A percentile compares a stretch with the other conserved stretches of the same genome.
phyloP scores from a whole-genome alignment of 2,888 invertebrate genomes.

The Drosophila suboccidentalis region DNA sequence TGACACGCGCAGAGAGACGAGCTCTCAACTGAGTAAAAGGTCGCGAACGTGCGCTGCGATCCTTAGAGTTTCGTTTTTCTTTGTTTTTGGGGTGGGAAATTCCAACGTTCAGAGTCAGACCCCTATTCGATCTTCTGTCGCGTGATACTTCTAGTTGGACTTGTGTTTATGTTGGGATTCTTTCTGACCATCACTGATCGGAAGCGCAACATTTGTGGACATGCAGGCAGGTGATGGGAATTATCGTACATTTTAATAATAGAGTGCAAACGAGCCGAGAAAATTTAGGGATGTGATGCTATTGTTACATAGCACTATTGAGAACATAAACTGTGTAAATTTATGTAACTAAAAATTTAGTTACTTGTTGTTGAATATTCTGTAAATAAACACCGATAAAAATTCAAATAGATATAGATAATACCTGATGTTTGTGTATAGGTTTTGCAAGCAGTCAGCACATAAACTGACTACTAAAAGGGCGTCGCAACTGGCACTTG shows the following conservation, averaged over 20 bases:
- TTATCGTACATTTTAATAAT: background rate
- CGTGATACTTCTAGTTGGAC: slow-evolving; percentile 51
- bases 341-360: too few relatives aligned
- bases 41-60: slow-evolving; percentile 30
- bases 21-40: background rate
- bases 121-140: slow-evolving; percentile 79
- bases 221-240: slow-evolving; percentile 55
- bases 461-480: too few relatives aligned
- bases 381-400: background rate
- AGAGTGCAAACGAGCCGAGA: slow-evolving; percentile 2
- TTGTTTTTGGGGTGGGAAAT: slow-evolving; percentile 46
- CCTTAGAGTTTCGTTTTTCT: slow-evolving; percentile 34
- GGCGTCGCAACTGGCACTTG: too few relatives aligned
- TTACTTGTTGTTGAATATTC: background rate
- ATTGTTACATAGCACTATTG: too few relatives aligned
- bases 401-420: too few relatives aligned
- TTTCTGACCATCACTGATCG: slow-evolving; percentile 37
- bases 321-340: background rate
- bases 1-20: slow-evolving; percentile 65
- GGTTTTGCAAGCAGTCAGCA: too few relatives aligned
- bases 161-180: slow-evolving; percentile 22
- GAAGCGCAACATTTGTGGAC: slow-evolving; percentile 40
- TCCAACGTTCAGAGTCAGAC: slow-evolving; percentile 56
- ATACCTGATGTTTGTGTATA: too few relatives aligned
- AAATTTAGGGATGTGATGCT: slow-evolving; percentile 4